Evolutionary conservation across 1,140 invertebrate species (phyloP).

Genomic region (Leptinotarsa texana): DNA sequence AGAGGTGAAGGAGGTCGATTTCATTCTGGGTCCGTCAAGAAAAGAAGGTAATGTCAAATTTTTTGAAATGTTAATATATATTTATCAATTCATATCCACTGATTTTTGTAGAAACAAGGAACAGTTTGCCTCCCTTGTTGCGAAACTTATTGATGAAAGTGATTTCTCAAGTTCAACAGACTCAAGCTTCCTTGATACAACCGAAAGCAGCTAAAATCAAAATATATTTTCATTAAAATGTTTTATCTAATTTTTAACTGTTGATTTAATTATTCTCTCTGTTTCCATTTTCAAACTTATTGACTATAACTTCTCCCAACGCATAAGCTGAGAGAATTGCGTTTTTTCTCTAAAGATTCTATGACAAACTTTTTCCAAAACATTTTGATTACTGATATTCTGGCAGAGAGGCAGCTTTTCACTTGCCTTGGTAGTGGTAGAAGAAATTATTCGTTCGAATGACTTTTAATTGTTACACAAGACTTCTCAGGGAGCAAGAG

Average conservation of each 20-base stretch:
- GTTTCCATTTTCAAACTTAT: too few species aligned
- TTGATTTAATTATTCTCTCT: too few species aligned
- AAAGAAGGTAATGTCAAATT: conserved; percentile 57
- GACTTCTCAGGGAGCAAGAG: conserved; percentile 35
- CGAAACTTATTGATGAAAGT: not conserved
- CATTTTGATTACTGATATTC: too few species aligned
- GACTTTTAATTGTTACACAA: conserved; percentile 16
- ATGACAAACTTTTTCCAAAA: not conserved
- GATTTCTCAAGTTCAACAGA: too few species aligned
- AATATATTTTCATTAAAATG: too few species aligned
- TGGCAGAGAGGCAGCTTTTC: not conserved
- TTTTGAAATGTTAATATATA: not conserved
- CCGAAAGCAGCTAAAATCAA: too few species aligned
- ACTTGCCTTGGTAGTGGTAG: conserved; percentile 17
- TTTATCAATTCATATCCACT: not conserved
- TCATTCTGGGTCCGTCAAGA: conserved; percentile 76
- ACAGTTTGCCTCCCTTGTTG: not conserved
- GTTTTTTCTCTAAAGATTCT: too few species aligned
- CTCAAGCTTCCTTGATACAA: too few species aligned
- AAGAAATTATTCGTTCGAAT: conserved; percentile 11
- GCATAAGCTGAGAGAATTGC: too few species aligned
- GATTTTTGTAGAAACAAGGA: conserved; percentile 6
- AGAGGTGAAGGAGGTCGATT: conserved; percentile 96
- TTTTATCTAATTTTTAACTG: too few species aligned
- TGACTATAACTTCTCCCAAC: too few species aligned